Evolutionary conservation across 2,113 vertebrate species (phyloP), one percentile per base, ranked within the genome.

Genomic region (Arothron firmamentum): DNA sequence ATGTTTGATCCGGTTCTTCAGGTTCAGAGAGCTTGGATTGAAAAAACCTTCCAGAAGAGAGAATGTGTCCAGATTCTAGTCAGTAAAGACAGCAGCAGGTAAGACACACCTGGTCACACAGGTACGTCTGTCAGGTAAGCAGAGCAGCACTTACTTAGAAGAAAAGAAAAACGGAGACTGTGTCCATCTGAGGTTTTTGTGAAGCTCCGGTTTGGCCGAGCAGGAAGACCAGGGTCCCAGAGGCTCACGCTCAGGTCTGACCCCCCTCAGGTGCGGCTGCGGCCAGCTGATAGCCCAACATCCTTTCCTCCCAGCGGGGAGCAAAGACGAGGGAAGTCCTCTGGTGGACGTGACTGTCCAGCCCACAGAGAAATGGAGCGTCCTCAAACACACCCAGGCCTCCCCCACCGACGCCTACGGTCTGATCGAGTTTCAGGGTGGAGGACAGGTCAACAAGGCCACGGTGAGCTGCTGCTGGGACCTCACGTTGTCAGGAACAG

Each of bases 21-120:
- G 96, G 81, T 88, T 66, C 93, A 95, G 65, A 93, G 92, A 86
- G 90, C 86, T 21, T 99, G 97, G 97, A 94, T 98, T 61, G 97
- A 98, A 80, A 97, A 88, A 78, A 96, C 92, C 2, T 99, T 99
- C 79, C 92, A 90, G 78, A 98, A 95, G 86, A 91, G 93, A 80
- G 94, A 98, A 88, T 99, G 97, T 45, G 65, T 92, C 70, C 92
- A 90, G 41, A 65, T 97, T 28, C 88, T 96, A 79, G 90, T 91
- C 62, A 94, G 85, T 72, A 98, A 94, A 90, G 97, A 99, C 11
- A 3, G 65, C 52, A 93, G 74, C 90, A 98, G 95, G 97, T 99
- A 47, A 13, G 23, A 5, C 9, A 9, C 3, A n/a, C 45, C 14
- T 6, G 5, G 6, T 47, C 25, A 7, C 25, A 28, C 25, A 7